Evolutionary conservation across 1,140 invertebrate species (phyloP), one percentile per base, ranked within the genome.

Genomic region (Papilio polyxenes): DNA sequence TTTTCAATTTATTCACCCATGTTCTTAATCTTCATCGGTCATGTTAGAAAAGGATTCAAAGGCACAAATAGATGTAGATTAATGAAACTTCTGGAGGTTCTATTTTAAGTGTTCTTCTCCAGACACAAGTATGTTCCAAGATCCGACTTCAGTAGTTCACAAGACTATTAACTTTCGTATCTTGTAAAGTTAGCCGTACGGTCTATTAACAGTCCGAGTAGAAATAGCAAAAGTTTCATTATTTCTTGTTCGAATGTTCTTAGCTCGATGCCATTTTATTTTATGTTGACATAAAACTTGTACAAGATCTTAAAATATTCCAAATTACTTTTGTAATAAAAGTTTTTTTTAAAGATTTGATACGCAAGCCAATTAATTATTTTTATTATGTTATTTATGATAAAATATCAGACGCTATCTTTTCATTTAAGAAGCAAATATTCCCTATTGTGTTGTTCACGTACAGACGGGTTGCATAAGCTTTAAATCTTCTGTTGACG

Each of bases 281-380:
- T 72, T 72, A 72, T 72, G 65, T 72, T 72, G 65, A 72, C 65
- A 72, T 72, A 72, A 72, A 72, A 72, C 65, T 72, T 72, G 65
- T 72, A 72, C 65, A 72, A 72, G 65, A 72, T 37, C 65, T 15
- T 37, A 40, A 31, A 72, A 72, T 37, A 72, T 72, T 37, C 65
- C 65, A 17, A 72, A 72, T 72, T 72, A 72, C 31, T 72, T 72
- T 37, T 37, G 13, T 72, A 37, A 72, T 31, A 72, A 72, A 72
- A 72, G 23, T 40, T 37, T 72, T 72, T 72, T 72, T 72, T 72
- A 17, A 72, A 72, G 31, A 72, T 72, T 3, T 72, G 65, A 72
- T 72, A 37, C 65, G 65, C 10, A 72, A 40, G 37, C 31, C 31
- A 72, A 69, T 37, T 10, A 13, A 31, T 11, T 72, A 20, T 72